Percentiles rank a stretch among this genome's conserved stretches.
Evolutionary conservation across 2,888 invertebrate species (phyloP).

Genomic region (Amiota mariae): DNA sequence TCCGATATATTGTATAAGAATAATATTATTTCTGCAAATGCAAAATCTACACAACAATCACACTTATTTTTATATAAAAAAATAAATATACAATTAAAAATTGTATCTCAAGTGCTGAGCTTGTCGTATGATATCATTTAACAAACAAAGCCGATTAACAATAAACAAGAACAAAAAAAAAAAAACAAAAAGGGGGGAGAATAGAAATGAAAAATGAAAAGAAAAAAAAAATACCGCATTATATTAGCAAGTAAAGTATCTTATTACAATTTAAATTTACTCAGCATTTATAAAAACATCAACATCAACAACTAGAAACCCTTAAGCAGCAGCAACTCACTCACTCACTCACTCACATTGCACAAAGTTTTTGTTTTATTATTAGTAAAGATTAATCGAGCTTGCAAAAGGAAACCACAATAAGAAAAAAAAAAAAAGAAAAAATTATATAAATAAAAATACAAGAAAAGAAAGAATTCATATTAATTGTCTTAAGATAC

Average conservation of each 20-base stretch:
- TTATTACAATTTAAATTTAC: slow-evolving; percentile 12
- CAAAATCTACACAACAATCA: no score
- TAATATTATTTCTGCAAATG: no score
- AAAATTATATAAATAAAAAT: neutral
- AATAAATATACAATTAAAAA: no score
- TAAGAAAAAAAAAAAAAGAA: neutral
- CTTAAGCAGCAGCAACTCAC: no score
- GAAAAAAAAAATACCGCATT: no score
- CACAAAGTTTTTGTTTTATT: slow-evolving; percentile 6
- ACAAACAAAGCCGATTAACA: neutral
- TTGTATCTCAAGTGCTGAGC: no score
- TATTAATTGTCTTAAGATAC: no score
- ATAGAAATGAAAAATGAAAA: no score
- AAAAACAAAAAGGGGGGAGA: neutral
- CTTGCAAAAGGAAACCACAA: neutral
- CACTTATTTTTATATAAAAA: no score
- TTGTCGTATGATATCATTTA: no score
- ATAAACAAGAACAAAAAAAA: neutral
- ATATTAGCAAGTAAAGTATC: neutral
- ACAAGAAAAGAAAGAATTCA: no score
- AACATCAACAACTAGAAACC: neutral
- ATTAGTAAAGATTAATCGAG: slow-evolving; percentile 14
- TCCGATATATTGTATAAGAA: no score
- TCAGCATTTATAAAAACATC: slow-evolving; percentile 20
- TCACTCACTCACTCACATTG: neutral